These are phyloP conservation scores for Bucco capensis DNA, from an alignment of 2,113 vertebrate species.

Conservation along the genomic window DNA sequence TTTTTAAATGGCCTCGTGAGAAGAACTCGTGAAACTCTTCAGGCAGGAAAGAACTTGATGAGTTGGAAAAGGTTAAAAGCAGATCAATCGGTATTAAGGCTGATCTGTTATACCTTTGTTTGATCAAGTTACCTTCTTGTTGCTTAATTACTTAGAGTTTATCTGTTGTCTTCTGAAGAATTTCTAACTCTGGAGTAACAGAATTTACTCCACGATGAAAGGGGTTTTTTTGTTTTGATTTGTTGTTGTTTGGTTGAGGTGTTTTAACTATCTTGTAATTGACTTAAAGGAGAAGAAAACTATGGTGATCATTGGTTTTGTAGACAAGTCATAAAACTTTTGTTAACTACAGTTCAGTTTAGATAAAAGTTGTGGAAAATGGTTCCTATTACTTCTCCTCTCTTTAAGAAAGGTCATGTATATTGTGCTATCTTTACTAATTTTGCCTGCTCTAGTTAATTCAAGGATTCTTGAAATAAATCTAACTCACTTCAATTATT, in stretches of 20 bases:
- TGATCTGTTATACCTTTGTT: not conserved
- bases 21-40: conserved; percentile 41
- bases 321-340: not conserved
- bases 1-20: not conserved
- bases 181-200: not conserved
- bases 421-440: not conserved
- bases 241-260: not conserved
- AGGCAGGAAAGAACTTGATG: conserved; percentile 16
- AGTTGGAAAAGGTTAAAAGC: conserved; percentile 45
- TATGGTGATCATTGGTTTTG: not conserved
- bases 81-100: conserved; percentile 13
- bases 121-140: not conserved
- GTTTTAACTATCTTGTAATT: not conserved
- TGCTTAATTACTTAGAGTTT: conserved; percentile 24
- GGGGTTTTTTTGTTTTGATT: not conserved
- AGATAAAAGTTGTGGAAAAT: not conserved
- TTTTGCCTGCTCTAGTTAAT: not conserved
- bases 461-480: not conserved
- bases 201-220: not conserved
- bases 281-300: not conserved
- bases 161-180: not conserved
- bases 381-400: not conserved
- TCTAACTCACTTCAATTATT: not conserved
- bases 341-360: not conserved
- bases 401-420: not conserved